phyloP scores from a whole-genome alignment of 1,140 invertebrate species.

The Drosophila subobscura region DNA sequence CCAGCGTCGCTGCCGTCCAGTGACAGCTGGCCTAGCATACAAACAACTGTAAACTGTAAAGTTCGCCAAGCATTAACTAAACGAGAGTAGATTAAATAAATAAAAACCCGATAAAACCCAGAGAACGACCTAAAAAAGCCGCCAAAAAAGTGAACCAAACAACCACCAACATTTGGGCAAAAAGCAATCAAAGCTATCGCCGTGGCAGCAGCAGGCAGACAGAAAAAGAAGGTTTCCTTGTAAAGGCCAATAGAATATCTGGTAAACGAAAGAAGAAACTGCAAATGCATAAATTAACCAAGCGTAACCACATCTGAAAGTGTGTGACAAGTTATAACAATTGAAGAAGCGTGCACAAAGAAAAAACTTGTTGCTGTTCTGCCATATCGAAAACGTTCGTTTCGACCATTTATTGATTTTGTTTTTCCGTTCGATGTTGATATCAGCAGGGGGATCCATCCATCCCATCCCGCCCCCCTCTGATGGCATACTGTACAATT shows the following conservation, averaged over 20 bases:
- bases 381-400: constrained; percentile 1
- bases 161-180: background rate
- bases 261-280: constrained; percentile 1
- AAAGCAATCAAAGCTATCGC: background rate
- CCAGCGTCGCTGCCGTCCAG: too few species aligned
- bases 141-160: background rate
- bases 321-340: background rate
- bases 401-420: constrained; percentile 46
- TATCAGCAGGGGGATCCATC: constrained; percentile 20
- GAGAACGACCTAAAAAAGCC: background rate
- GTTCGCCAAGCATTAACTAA: too few species aligned
- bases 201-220: background rate
- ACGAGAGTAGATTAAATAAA: too few species aligned
- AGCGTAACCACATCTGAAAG: background rate
- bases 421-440: constrained; percentile 29
- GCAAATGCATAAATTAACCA: constrained; percentile 32
- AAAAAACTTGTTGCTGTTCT: constrained; percentile 37
- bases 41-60: too few species aligned
- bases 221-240: constrained; percentile 3
- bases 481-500: constrained; percentile 8
- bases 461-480: background rate
- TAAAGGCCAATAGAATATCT: background rate
- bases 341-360: constrained; percentile 1
- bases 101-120: too few species aligned
- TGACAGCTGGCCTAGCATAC: too few species aligned